Conservation (phyloP, 2,797 vertebrate genomes). For the Bothrops alternatus region DNA sequence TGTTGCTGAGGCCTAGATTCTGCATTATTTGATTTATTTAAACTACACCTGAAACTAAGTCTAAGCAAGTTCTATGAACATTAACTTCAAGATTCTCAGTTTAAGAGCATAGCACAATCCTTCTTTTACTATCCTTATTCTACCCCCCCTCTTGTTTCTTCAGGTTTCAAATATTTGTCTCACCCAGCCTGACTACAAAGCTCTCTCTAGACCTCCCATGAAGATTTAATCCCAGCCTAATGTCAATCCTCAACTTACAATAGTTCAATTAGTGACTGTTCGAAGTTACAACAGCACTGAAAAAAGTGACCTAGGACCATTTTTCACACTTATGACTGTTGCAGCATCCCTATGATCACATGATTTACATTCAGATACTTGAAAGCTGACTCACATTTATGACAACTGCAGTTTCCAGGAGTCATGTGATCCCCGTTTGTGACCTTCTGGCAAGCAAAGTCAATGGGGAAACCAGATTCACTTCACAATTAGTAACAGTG, state of each 20-base stretch:
- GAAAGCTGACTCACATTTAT: too few species aligned
- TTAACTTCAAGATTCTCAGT: background rate
- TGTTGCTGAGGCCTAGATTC: background rate
- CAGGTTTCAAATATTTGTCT: background rate
- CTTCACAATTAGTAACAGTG: background rate
- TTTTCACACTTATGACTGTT: background rate
- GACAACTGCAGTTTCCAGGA: too few species aligned
- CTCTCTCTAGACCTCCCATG: background rate
- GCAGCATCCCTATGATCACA: background rate
- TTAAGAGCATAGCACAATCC: background rate
- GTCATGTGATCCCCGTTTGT: background rate
- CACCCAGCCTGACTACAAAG: background rate
- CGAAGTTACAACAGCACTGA: background rate
- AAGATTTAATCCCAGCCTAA: background rate
- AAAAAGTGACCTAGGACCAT: background rate
- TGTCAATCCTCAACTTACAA: background rate
- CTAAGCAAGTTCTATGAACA: too few species aligned
- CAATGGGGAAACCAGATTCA: background rate
- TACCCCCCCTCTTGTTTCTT: background rate
- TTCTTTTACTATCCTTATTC: background rate
- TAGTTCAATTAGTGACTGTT: too few species aligned
- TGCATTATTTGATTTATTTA: background rate
- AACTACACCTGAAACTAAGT: background rate
- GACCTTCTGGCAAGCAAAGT: background rate
- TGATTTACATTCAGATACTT: too few species aligned